phyloP scores from a whole-genome alignment of 1,140 invertebrate genomes.

The Pseudoatta argentina region DNA sequence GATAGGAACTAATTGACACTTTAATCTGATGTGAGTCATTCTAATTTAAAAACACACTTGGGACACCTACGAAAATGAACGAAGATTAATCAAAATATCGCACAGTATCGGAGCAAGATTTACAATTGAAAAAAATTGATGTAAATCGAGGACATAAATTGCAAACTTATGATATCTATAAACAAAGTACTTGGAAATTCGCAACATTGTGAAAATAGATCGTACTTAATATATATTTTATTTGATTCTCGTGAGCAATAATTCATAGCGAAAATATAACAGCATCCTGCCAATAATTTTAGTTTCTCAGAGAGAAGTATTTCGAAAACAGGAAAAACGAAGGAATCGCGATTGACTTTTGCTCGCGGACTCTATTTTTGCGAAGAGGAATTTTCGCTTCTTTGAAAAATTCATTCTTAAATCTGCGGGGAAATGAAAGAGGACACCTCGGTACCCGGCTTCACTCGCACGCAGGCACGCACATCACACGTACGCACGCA shows the following conservation, averaged over 20 bases:
- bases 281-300: background rate
- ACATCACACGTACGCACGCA: background rate
- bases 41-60: background rate
- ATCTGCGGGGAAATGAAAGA: slow-evolving; percentile 3
- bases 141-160: background rate
- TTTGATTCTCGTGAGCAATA: background rate
- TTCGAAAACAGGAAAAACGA: background rate
- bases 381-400: background rate
- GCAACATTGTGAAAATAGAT: background rate
- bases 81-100: background rate
- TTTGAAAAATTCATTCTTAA: background rate
- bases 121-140: background rate
- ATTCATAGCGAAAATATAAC: slow-evolving; percentile 11
- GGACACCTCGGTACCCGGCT: slow-evolving; percentile 60
- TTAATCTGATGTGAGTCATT: background rate
- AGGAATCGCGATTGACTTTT: background rate
- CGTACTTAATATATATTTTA: background rate
- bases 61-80: background rate
- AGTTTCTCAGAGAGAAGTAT: background rate
- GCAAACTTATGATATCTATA: background rate
- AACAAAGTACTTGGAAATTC: background rate
- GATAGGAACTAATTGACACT: slow-evolving; percentile 17
- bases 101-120: background rate
- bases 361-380: background rate
- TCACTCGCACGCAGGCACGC: slow-evolving; percentile 41